These are phyloP conservation scores for Hydrocynus forskahlii DNA, from an alignment of 2,797 vertebrate genomes.

Conservation along the genomic window DNA sequence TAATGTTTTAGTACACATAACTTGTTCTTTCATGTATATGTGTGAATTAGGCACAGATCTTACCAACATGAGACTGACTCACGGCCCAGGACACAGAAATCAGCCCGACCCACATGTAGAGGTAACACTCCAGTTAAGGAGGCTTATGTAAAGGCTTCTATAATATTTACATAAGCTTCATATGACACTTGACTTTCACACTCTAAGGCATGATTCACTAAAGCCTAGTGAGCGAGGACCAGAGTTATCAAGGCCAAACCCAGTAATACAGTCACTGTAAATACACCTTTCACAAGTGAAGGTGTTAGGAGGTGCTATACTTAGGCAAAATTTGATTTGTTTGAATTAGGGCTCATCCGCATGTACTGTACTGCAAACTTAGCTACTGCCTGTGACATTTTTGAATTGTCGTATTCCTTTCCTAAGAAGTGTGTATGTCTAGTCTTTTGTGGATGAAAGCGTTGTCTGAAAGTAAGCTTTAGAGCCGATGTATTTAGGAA, in stretches of 20 bases:
- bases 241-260: background rate
- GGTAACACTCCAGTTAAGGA: slow-evolving; percentile 37
- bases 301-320: background rate
- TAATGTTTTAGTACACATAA: too few species aligned
- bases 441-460: background rate
- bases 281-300: background rate
- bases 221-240: background rate
- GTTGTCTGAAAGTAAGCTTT: slow-evolving; percentile 26
- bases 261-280: background rate
- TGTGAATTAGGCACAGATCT: slow-evolving; percentile 4
- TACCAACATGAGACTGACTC: slow-evolving; percentile 40
- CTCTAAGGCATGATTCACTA: slow-evolving; percentile 13
- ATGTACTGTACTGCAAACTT: background rate
- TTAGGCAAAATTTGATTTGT: background rate
- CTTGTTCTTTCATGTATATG: too few species aligned
- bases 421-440: background rate
- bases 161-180: slow-evolving; percentile 49
- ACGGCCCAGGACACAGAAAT: slow-evolving; percentile 38
- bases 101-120: slow-evolving; percentile 36
- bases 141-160: slow-evolving; percentile 48
- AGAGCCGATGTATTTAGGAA: slow-evolving; percentile 5
- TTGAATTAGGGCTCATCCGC: background rate
- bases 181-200: slow-evolving; percentile 41
- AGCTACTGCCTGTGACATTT: background rate
- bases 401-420: background rate